Conservation (phyloP, 2,797 vertebrate genomes). For the Liasis olivaceus region DNA sequence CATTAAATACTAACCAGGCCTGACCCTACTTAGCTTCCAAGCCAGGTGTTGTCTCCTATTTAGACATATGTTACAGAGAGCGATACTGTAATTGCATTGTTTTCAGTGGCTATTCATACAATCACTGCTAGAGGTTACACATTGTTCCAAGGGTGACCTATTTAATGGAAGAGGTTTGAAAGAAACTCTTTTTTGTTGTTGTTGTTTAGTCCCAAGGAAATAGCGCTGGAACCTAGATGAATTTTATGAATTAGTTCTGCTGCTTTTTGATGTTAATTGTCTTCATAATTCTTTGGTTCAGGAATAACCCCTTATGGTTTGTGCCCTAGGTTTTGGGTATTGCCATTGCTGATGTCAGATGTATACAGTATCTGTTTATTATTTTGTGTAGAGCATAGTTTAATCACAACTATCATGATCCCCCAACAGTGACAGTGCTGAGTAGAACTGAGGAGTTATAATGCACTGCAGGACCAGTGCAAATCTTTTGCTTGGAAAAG, state of each 20-base stretch:
- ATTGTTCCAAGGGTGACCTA: neutral
- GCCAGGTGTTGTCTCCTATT: neutral
- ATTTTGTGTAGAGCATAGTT: neutral
- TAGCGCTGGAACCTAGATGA: neutral
- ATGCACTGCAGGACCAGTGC: neutral
- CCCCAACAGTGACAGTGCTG: neutral
- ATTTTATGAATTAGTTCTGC: neutral
- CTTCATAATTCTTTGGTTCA: neutral
- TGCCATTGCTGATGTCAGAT: neutral
- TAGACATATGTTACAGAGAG: neutral
- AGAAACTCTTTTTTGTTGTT: neutral
- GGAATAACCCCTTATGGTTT: neutral
- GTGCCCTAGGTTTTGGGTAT: neutral
- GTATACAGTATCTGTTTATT: neutral
- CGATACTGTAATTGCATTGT: neutral
- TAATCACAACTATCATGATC: neutral
- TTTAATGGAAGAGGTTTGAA: neutral
- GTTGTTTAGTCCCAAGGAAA: neutral
- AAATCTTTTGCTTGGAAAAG: neutral
- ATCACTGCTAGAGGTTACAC: neutral
- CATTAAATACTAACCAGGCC: neutral
- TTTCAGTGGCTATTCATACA: neutral
- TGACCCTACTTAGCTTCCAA: neutral
- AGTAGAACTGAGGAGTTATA: neutral
- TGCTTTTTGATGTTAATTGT: neutral